Base-by-base conservation (phyloP, 2,797 vertebrate genomes). In the Naso thynnoides region DNA sequence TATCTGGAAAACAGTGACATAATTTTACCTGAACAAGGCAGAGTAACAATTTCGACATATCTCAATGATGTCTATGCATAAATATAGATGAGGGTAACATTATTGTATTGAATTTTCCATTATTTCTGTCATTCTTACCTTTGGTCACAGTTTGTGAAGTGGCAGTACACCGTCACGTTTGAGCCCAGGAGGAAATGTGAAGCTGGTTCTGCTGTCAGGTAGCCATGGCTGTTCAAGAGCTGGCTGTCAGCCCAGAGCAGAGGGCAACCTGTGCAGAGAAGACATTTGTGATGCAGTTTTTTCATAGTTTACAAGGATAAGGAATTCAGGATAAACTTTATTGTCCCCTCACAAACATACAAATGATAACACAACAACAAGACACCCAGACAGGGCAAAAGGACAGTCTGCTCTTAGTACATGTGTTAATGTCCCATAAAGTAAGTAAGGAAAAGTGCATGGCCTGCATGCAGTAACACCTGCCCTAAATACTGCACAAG, bases 121-220 rank as follows among this genome's bases (percentile, higher is more conserved):
- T 8, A 57, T 48, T 48, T 45, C 9, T 48, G 26, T 11, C 4
- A 18, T 53, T 38, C 72, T 3, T 70, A 76, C 86, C 73, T 2
- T 0, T 0, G 0, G 1, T 15, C 0, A 54, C 75, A 85, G 19
- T 21, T 0, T 13, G 49, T 0, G 33, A 83, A 23, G 33, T 81
- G 86, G 74, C 94, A 95, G 79, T 68, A 79, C 44, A 95, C 88
- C 0, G 84, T 93, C 64, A 95, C 65, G 60, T 93, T 81, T 29
- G 95, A 93, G 27, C 94, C 93, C 48, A 94, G 27, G 9, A 59
- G 79, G 60, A 95, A 87, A 6, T 70, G 55, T 1, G 49, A 26
- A 4, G 76, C 66, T 27, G 90, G 91, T 44, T 93, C 74, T 1
- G 92, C 84, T 6, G 68, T 90, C 69, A 95, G 23, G 31, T 53